phyloP scores from a whole-genome alignment of 2,113 vertebrate species.

The Cyanoramphus novaezelandiae region DNA sequence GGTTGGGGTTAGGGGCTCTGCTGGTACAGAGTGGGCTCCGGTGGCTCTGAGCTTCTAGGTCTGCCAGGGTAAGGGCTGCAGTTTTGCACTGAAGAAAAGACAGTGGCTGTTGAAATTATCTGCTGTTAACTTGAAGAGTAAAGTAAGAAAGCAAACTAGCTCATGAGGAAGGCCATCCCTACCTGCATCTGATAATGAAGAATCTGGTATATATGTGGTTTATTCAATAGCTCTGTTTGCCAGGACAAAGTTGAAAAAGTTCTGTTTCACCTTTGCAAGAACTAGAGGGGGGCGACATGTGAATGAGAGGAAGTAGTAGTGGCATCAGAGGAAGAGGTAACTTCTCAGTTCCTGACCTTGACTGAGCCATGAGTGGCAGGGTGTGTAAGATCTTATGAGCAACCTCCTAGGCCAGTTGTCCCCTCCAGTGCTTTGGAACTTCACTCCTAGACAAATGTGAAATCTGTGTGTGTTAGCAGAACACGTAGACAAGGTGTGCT shows the following conservation, averaged over 20 bases:
- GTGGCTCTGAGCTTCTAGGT: neutral
- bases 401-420: neutral
- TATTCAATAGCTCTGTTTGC: neutral
- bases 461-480: neutral
- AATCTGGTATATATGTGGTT: neutral
- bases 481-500: neutral
- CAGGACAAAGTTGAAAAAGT: neutral
- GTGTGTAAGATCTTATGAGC: neutral
- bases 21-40: neutral
- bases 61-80: neutral
- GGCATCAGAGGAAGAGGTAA: neutral
- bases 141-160: neutral
- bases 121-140: fast-evolving
- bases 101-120: neutral
- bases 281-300: neutral
- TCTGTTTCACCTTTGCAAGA: neutral
- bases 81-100: neutral
- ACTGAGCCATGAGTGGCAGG: neutral
- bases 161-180: neutral
- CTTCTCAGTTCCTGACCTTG: neutral
- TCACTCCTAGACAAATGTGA: neutral
- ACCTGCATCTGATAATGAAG: neutral
- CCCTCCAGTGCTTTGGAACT: neutral
- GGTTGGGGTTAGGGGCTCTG: neutral
- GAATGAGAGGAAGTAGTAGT: neutral